These are phyloP conservation scores for Micronycteris hirsuta DNA, from an alignment of 2,113 vertebrate species.

Conservation along the genomic window DNA sequence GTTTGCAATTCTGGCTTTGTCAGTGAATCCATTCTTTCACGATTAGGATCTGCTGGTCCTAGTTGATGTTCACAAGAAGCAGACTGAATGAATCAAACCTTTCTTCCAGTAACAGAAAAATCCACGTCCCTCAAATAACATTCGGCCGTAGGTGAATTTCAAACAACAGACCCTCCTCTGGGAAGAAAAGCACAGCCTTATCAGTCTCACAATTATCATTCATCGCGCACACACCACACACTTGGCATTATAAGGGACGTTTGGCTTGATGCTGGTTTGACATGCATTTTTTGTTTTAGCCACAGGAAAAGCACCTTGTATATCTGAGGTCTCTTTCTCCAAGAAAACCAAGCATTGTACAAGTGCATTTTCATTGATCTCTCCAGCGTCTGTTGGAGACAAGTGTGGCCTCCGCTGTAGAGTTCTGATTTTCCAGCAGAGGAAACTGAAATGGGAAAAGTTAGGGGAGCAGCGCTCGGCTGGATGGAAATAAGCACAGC, in stretches of 20 bases:
- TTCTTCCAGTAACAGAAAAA: conserved; percentile 12
- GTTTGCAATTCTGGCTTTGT: not conserved
- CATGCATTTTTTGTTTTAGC: conserved; percentile 40
- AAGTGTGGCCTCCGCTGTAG: not conserved
- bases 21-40: not conserved
- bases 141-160: conserved; percentile 36
- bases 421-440: conserved; percentile 33
- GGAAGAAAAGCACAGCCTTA: conserved; percentile 1
- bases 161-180: conserved; percentile 15
- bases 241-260: conserved; percentile 45
- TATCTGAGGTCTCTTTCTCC: conserved; percentile 29
- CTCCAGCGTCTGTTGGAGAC: conserved; percentile 36
- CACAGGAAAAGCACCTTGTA: not conserved
- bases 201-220: conserved; percentile 19
- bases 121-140: conserved; percentile 17
- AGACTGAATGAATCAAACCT: conserved; percentile 44
- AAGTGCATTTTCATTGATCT: conserved; percentile 44
- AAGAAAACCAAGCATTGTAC: conserved; percentile 23
- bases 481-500: conserved; percentile 1
- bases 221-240: conserved; percentile 17
- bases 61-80: not conserved
- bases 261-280: conserved; percentile 10
- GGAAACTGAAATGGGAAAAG: conserved; percentile 35
- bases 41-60: conserved; percentile 36
- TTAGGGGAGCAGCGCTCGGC: not conserved